These are phyloP conservation scores for Chydorus sphaericus DNA, from an alignment of 2,888 invertebrate genomes.

Conservation along the genomic window DNA sequence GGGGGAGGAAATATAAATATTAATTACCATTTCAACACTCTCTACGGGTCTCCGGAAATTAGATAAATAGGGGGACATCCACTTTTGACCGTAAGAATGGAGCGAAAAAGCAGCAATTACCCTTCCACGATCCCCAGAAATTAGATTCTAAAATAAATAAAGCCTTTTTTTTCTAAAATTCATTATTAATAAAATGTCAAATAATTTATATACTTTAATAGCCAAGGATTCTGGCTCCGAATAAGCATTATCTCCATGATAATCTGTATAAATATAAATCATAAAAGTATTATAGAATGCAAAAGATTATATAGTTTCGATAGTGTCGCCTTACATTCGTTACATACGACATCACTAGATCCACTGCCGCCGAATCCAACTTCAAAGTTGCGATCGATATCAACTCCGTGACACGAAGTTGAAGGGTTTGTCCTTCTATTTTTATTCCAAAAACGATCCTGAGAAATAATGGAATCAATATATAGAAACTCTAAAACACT, in stretches of 20 bases:
- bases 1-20: no score
- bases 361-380: constrained; percentile 23
- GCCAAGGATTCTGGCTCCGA: constrained; percentile 30
- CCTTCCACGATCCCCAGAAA: constrained; percentile 1
- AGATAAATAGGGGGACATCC: constrained; percentile 31
- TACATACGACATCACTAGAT: constrained; percentile 27
- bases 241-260: constrained; percentile 27
- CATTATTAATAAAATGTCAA: background rate
- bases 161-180: background rate
- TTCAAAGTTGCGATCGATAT: constrained; percentile 23
- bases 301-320: no score
- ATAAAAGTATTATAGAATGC: no score
- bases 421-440: constrained; percentile 21
- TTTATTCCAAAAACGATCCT: constrained; percentile 30
- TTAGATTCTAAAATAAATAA: no score
- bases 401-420: constrained; percentile 21
- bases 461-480: no score
- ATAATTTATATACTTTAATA: constrained; percentile 20
- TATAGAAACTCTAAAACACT: no score
- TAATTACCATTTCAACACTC: constrained; percentile 22
- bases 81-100: constrained; percentile 31
- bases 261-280: no score
- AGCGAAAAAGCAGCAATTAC: constrained; percentile 28
- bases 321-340: constrained; percentile 19
- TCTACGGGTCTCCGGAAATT: constrained; percentile 25